Conservation (phyloP, 2,797 vertebrate genomes). For the Notoglanidium macrostoma region DNA sequence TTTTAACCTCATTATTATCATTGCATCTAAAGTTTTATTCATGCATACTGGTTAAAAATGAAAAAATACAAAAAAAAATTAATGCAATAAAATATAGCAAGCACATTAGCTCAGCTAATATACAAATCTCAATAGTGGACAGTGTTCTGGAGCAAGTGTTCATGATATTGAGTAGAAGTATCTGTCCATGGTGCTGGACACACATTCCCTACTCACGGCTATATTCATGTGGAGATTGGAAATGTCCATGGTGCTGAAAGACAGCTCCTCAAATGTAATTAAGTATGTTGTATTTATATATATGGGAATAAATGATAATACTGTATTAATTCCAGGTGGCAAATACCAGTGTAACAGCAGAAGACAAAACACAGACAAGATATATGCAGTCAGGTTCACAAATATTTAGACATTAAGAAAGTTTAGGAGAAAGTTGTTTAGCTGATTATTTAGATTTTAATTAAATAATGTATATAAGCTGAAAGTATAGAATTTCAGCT, state of each 20-base stretch:
- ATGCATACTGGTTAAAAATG: not conserved
- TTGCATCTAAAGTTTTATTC: not conserved
- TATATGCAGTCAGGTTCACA: too few relatives aligned
- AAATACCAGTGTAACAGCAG: not conserved
- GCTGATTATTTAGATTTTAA: not conserved
- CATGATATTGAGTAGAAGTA: not conserved
- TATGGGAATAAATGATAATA: not conserved
- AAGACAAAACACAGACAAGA: not conserved
- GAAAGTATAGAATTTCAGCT: not conserved
- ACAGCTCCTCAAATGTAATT: not conserved
- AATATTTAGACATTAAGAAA: too few relatives aligned
- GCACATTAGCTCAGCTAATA: not conserved
- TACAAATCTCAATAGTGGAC: not conserved
- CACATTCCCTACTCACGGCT: not conserved
- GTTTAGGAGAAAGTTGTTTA: too few relatives aligned
- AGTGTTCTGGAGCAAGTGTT: not conserved
- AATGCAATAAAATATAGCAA: not conserved
- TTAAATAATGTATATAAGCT: not conserved
- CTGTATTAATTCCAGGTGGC: not conserved
- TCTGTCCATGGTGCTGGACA: not conserved
- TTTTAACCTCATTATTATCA: not conserved
- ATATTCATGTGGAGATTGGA: not conserved
- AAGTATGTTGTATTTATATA: not conserved
- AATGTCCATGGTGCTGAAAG: constrained; percentile 1
- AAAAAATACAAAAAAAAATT: not conserved